A percentile compares a stretch with the other conserved stretches of the same genome.
These are phyloP conservation scores for Tenthredo amoena DNA, from an alignment of 2,888 invertebrate genomes.

Conservation along the genomic window DNA sequence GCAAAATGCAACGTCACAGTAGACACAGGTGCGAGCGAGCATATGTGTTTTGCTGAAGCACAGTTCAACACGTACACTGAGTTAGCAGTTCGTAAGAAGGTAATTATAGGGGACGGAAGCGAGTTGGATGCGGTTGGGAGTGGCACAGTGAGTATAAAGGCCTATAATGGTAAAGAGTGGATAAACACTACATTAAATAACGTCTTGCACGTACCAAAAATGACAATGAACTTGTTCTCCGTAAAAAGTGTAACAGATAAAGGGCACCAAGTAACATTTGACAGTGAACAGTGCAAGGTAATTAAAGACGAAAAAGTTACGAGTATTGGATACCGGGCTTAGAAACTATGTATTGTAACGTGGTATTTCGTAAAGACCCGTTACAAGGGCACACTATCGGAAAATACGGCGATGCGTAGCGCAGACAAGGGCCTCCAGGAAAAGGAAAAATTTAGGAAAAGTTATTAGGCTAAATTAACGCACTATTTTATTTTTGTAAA, in stretches of 20 bases:
- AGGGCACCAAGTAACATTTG: conserved; percentile 55
- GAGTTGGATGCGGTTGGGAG: conserved; percentile 56
- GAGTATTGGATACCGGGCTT: conserved; percentile 54
- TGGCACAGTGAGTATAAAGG: conserved; percentile 58
- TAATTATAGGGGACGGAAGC: conserved; percentile 55
- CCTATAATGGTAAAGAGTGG: conserved; percentile 58
- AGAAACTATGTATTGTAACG: too few relatives aligned
- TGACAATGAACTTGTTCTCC: conserved; percentile 58
- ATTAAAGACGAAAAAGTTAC: conserved; percentile 41
- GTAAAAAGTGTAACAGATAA: conserved; percentile 57
- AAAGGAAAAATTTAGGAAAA: too few relatives aligned
- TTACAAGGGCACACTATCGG: too few relatives aligned
- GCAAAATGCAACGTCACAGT: too few relatives aligned
- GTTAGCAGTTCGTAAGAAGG: conserved; percentile 50
- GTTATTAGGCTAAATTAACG: too few relatives aligned
- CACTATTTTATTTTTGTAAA: too few relatives aligned
- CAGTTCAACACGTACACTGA: conserved; percentile 57
- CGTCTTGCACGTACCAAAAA: conserved; percentile 54
- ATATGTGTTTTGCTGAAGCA: conserved; percentile 58
- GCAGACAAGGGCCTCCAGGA: too few relatives aligned
- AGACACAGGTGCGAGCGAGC: conserved; percentile 61
- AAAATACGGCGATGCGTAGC: too few relatives aligned
- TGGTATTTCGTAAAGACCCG: too few relatives aligned
- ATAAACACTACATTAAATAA: conserved; percentile 52
- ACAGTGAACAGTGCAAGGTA: conserved; percentile 50